Percentiles rank a stretch among this genome's conserved stretches.
phyloP scores from a whole-genome alignment of 92 coral and sea anemone genomes.

The Heteractis magnifica region DNA sequence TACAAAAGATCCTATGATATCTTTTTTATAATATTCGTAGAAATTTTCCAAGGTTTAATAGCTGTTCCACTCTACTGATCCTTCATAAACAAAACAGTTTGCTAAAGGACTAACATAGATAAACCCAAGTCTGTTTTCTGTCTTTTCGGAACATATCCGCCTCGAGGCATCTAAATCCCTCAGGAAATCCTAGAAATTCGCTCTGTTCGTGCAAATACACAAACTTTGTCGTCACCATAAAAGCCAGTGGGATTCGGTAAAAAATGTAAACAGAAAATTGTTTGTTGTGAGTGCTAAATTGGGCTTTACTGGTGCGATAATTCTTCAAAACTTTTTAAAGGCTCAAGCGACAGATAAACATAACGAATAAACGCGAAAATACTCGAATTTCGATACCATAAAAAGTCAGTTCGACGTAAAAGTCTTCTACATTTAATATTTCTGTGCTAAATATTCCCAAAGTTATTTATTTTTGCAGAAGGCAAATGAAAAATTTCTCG shows the following conservation, averaged over 20 bases:
- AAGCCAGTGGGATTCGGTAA: constrained; percentile 14
- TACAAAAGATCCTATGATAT: neutral
- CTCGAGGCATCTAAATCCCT: neutral
- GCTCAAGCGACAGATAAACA: neutral
- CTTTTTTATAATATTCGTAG: neutral
- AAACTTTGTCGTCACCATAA: neutral
- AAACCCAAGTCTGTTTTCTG: neutral
- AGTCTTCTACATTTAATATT: neutral
- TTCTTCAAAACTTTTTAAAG: constrained; percentile 15
- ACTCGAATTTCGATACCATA: neutral
- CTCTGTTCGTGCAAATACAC: neutral
- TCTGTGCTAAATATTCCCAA: neutral
- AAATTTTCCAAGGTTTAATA: neutral
- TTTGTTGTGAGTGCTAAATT: constrained; percentile 3
- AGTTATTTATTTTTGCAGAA: neutral
- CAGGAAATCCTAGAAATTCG: constrained; percentile 4
- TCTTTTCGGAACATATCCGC: neutral
- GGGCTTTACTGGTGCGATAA: constrained; percentile 15
- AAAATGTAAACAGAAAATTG: constrained; percentile 37
- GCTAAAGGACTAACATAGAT: neutral
- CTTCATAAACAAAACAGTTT: constrained; percentile 2
- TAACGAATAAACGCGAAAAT: neutral
- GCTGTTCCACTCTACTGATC: neutral
- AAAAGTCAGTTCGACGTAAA: neutral
- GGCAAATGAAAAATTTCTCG: neutral